Percentiles rank a stretch among this genome's conserved stretches.
Evolutionary conservation across 2,797 vertebrate genomes (phyloP).

Genomic region (Halcyon smyrnensis): DNA sequence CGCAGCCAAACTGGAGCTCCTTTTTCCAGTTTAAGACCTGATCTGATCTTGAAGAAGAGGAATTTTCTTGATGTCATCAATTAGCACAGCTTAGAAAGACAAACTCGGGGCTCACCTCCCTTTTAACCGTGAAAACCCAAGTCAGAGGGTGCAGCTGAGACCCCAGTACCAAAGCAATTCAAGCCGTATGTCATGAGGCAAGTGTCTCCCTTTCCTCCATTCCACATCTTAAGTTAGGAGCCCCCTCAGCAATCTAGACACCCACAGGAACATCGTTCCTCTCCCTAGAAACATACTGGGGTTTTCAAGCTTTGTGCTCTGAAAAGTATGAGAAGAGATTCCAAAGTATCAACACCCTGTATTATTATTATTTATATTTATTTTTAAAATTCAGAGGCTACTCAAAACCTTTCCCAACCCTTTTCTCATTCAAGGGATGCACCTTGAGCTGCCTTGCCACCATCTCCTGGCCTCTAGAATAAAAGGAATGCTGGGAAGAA

Average conservation of each 20-base stretch:
- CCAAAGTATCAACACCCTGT: neutral
- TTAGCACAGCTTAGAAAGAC: neutral
- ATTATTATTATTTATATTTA: neutral
- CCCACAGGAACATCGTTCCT: neutral
- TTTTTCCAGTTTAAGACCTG: neutral
- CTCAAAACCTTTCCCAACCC: neutral
- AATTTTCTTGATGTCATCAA: neutral
- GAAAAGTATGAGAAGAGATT: neutral
- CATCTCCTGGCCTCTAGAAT: neutral
- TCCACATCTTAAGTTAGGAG: neutral
- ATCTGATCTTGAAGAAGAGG: neutral
- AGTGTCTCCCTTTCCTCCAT: neutral
- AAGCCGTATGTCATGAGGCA: accelerated
- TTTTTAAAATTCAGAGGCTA: neutral
- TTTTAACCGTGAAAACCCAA: no score
- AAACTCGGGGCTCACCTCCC: neutral
- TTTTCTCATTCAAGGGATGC: neutral
- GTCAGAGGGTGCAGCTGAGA: neutral
- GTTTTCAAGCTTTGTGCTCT: neutral
- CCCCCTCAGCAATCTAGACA: neutral
- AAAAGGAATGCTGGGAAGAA: neutral
- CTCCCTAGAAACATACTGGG: neutral
- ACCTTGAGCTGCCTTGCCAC: neutral
- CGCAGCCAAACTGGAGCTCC: neutral
- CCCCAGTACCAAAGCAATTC: neutral